Percentiles rank a stretch among this genome's conserved stretches.
Conservation (phyloP, 2,888 invertebrate species). For the Dinocampus coccinellae region DNA sequence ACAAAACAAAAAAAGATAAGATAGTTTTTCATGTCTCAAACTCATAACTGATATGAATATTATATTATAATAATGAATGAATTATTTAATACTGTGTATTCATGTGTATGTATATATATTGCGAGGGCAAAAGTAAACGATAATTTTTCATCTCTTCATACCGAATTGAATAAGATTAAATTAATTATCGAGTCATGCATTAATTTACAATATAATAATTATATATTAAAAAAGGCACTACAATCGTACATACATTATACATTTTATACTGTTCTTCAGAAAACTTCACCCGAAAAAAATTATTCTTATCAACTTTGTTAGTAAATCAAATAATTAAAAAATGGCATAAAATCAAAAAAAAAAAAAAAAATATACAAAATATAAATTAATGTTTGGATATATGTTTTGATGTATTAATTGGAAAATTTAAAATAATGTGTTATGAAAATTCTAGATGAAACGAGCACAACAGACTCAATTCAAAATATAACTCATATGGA, state of each 20-base stretch:
- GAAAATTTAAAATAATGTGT: neutral
- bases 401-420: neutral
- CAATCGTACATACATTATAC: neutral
- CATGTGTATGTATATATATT: constrained; percentile 24
- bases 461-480: constrained; percentile 47
- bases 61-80: no score
- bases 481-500: constrained; percentile 55
- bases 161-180: constrained; percentile 47
- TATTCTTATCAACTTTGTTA: constrained; percentile 9
- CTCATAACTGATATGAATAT: no score
- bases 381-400: neutral
- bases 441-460: constrained; percentile 52
- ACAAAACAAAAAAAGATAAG: no score
- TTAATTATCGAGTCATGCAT: constrained; percentile 48
- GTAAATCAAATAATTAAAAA: neutral
- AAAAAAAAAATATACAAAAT: no score
- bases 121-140: constrained; percentile 35
- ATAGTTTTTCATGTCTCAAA: no score
- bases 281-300: constrained; percentile 9
- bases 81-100: neutral
- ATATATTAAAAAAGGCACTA: constrained; percentile 33
- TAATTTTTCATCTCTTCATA: constrained; percentile 47
- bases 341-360: neutral
- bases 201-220: constrained; percentile 44
- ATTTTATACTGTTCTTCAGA: no score